A percentile compares a stretch with the other conserved stretches of the same genome.
phyloP scores from a whole-genome alignment of 1,140 invertebrate species.

The Ridgeia piscesae region DNA sequence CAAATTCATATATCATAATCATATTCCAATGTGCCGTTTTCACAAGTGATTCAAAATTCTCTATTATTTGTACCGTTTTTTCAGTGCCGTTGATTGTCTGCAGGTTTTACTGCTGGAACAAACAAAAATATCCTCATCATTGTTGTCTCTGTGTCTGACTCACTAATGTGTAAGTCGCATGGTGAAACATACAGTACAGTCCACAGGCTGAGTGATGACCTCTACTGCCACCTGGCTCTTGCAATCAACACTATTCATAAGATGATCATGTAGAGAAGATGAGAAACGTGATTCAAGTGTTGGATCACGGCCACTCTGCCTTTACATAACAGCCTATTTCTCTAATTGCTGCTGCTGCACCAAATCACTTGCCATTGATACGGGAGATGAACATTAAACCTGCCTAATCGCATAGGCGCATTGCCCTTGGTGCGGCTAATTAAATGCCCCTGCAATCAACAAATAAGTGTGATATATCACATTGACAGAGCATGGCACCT shows the following conservation, averaged over 20 bases:
- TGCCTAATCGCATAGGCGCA: background rate
- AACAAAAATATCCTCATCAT: no score
- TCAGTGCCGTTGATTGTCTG: no score
- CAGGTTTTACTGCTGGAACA: no score
- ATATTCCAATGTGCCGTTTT: no score
- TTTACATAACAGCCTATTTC: background rate
- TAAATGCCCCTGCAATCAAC: background rate
- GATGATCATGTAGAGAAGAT: background rate
- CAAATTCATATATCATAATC: no score
- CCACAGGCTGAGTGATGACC: background rate
- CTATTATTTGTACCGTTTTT: no score
- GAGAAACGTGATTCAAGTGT: background rate
- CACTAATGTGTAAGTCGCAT: background rate
- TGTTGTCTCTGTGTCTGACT: no score
- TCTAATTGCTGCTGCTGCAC: background rate
- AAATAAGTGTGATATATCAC: background rate
- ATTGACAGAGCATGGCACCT: background rate
- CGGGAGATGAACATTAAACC: background rate
- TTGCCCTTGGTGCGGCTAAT: background rate
- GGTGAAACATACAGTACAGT: background rate
- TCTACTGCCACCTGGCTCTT: background rate
- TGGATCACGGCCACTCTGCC: background rate
- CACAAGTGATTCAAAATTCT: no score
- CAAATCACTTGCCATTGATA: background rate
- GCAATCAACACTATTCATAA: background rate